Evolutionary conservation across 2,113 vertebrate species (phyloP), one percentile per base, ranked within the genome.

Genomic region (Sminthopsis crassicaudata): DNA sequence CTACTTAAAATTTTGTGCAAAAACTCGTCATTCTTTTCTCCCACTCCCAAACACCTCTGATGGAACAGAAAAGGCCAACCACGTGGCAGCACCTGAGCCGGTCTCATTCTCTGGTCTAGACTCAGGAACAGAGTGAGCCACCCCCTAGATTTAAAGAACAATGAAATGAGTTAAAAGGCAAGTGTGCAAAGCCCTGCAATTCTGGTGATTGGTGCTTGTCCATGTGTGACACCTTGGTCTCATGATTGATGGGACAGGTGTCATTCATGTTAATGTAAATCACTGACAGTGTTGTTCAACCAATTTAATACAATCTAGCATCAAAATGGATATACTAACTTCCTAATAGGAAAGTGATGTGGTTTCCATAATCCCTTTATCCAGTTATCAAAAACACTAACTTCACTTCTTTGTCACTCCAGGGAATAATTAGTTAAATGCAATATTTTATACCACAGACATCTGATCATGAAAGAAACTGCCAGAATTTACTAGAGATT

Each of bases 171-270:
- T 97, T 96, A 98, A 84, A 84, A 98, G 98, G 97, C 97, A 98
- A 98, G 98, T 97, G 97, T 96, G 95, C 84, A 94, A 97, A 91
- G 96, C 98, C 95, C 98, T 96, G 96, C 97, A 98, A 98, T 97
- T 98, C 98, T 97, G 98, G 98, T 98, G 97, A 98, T 98, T 98
- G 98, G 98, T 98, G 98, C 98, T 99, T 98, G 98, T 99, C 99
- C 99, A 99, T 99, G 98, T 99, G 99, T 99, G 99, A 99, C 98
- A 97, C 98, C 94, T 67, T 94, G 97, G 98, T 98, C 98, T 94
- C 95, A 96, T 99, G 99, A 99, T 97, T 98, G 99, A 99, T 98
- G 98, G 99, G 98, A 99, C 99, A 99, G 99, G 99, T 99, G 99
- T 98, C 99, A 99, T 97, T 99, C 98, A 98, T 96, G 97, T 98